Base-by-base conservation (phyloP, 2,113 vertebrate genomes). In the Scomber japonicus region DNA sequence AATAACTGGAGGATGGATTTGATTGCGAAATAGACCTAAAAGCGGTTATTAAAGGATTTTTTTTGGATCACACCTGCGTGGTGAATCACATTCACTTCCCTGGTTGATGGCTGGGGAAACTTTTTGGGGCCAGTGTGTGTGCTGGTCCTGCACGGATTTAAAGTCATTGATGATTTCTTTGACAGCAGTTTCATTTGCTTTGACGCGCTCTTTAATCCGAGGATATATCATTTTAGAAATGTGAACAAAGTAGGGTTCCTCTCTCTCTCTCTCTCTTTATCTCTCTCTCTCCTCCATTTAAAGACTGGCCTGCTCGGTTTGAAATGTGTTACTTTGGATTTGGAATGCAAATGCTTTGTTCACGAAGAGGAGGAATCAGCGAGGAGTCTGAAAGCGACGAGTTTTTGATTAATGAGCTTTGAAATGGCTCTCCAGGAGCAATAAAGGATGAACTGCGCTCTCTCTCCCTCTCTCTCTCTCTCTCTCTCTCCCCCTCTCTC, bases 391-490 rank as follows among this genome's bases (percentile, higher is more conserved):
- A 96, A 96, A 96, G 94, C 91, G 86, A 93, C 80, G 93, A 94
- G 92, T 96, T 96, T 96, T 96, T 98, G 96, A 97, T 97, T 97
- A 96, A 97, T 96, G 95, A 94, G 92, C 93, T 96, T 97, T 96
- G 96, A 97, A 97, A 97, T 95, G 94, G 93, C 93, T 94, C 94
- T 95, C 95, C 94, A 95, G 95, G 95, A 94, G 94, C 94, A 95
- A 94, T 93, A 94, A 94, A 94, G 92, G 87, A 92, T 94, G 92
- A 94, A 94, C 93, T 87, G 84, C 86, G 86, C 87, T 93, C 90
- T 84, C 87, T 76, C 82, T 81, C 81, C 61, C 78, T 81, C 75
- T 78, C 71, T 67, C 56, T 44, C 72, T 14, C 60, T 12, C 74
- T 55, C 56, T 49, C 21, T 69, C 71, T 67, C 56, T 44, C 72